These are phyloP conservation scores for Catamblyrhynchus diadema DNA, from an alignment of 2,797 vertebrate genomes.

Conservation along the genomic window DNA sequence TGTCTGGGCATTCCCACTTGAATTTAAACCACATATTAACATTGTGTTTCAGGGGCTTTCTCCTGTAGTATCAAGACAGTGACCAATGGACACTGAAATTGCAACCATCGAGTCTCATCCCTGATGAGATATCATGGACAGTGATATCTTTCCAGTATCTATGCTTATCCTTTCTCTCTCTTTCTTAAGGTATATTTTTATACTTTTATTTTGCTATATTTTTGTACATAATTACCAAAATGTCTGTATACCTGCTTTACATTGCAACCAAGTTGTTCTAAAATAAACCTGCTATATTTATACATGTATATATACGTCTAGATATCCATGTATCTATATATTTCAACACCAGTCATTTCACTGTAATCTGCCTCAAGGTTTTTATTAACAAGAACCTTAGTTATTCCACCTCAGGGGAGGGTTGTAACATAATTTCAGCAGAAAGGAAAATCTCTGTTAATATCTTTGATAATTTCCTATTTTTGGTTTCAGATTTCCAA, in stretches of 20 bases:
- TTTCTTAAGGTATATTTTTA: neutral
- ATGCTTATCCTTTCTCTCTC: neutral
- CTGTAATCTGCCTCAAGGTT: neutral
- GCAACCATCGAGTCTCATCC: neutral
- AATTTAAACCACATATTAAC: neutral
- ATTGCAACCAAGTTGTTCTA: neutral
- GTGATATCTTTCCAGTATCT: neutral
- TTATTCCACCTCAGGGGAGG: neutral
- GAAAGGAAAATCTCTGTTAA: neutral
- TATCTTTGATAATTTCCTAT: neutral
- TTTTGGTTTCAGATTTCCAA: neutral
- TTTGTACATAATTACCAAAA: neutral
- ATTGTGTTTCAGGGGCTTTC: neutral
- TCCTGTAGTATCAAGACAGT: too few relatives aligned
- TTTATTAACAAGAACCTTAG: neutral
- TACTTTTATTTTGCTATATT: neutral
- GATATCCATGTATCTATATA: neutral
- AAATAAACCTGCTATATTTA: neutral
- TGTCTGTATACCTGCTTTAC: neutral
- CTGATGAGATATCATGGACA: too few relatives aligned
- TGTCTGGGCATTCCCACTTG: neutral
- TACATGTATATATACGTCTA: too few relatives aligned
- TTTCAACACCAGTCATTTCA: fast-evolving
- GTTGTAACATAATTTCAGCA: neutral
- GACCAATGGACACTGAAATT: neutral